Evolutionary conservation across 2,797 vertebrate genomes (phyloP).

Genomic region (Cynopterus sphinx): DNA sequence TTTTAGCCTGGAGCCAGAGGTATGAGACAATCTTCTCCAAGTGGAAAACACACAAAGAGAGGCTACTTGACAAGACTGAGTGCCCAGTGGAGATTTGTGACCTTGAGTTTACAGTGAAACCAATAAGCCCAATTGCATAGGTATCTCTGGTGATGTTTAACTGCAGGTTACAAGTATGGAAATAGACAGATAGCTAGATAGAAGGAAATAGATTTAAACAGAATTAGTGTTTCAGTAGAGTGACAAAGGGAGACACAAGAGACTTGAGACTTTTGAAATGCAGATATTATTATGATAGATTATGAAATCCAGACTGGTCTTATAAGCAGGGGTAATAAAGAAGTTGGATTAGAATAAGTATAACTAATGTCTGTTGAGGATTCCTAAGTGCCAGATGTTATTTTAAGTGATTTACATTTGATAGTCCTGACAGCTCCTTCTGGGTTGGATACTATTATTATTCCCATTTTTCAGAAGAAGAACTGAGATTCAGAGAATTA

Average conservation of each 20-base stretch:
- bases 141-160: background rate
- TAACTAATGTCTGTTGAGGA: constrained; percentile 61
- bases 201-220: background rate
- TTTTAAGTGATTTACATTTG: constrained; percentile 52
- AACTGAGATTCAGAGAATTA: constrained; percentile 1
- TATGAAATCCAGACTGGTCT: background rate
- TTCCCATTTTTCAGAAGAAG: background rate
- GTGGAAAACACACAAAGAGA: background rate
- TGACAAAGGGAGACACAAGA: background rate
- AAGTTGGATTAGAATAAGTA: constrained; percentile 22
- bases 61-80: background rate
- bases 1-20: background rate
- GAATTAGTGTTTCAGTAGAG: background rate
- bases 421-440: constrained; percentile 19
- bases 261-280: background rate
- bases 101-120: background rate
- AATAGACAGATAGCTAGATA: background rate
- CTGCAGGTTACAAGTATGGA: background rate
- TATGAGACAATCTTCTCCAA: background rate
- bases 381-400: constrained; percentile 52
- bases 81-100: background rate
- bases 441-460: constrained; percentile 21
- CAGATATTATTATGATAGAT: background rate
- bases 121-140: background rate
- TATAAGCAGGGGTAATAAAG: background rate